phyloP scores from a whole-genome alignment of 2,888 invertebrate genomes.

The Sarcophaga subvicina region DNA sequence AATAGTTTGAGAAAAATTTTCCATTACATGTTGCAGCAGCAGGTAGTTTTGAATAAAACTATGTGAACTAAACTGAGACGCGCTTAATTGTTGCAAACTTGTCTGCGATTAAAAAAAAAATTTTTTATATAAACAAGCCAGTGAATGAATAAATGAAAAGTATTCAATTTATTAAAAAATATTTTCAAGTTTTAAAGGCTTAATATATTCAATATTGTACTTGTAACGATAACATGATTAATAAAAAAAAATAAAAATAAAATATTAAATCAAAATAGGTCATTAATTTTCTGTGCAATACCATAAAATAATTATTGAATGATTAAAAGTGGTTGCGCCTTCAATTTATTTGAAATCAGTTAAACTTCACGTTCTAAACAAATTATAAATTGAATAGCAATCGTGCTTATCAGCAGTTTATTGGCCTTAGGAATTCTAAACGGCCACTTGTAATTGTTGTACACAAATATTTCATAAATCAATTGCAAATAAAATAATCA shows the following conservation, averaged over 20 bases:
- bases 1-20: slow-evolving; percentile 66
- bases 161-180: no score
- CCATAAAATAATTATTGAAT: background rate
- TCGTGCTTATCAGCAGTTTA: slow-evolving; percentile 59
- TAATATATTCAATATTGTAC: background rate
- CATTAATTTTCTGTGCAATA: slow-evolving; percentile 1
- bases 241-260: background rate
- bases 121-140: no score
- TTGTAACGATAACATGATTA: background rate
- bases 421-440: slow-evolving; percentile 47
- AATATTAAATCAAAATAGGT: slow-evolving; percentile 20
- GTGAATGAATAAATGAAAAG: no score
- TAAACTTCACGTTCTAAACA: slow-evolving; percentile 34
- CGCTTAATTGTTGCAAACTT: no score
- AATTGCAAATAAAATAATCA: no score
- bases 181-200: background rate
- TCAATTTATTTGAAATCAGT: slow-evolving; percentile 22
- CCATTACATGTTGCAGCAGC: slow-evolving; percentile 39
- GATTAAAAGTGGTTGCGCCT: slow-evolving; percentile 37
- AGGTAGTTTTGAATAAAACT: no score
- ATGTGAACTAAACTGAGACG: no score
- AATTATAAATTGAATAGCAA: slow-evolving; percentile 15
- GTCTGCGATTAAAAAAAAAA: no score
- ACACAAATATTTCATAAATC: no score
- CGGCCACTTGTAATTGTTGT: background rate